Evolutionary conservation across 2,888 invertebrate species (phyloP).

Genomic region (Drosophila greeni): DNA sequence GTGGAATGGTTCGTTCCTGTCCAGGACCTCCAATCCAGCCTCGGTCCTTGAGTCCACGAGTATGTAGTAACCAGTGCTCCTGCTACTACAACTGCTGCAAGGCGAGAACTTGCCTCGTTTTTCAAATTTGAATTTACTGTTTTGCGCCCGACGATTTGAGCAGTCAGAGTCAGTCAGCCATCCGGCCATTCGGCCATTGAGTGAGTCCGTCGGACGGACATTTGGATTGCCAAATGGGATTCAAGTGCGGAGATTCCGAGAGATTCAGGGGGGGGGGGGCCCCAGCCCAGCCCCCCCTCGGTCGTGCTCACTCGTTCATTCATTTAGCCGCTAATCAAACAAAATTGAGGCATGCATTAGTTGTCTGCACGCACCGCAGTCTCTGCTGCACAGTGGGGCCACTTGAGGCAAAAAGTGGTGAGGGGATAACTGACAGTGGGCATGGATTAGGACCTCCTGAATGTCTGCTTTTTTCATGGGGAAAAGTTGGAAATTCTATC

Average conservation of each 20-base stretch:
- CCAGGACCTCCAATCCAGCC: constrained; percentile 12
- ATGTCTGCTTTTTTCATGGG: too few relatives aligned
- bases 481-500: background rate
- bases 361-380: constrained; percentile 38
- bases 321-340: constrained; percentile 59
- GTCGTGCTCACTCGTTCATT: constrained; percentile 47
- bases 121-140: constrained; percentile 54
- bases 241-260: constrained; percentile 9
- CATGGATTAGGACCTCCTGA: background rate
- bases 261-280: too few relatives aligned
- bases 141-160: constrained; percentile 29
- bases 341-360: constrained; percentile 58
- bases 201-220: constrained; percentile 4
- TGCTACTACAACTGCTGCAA: constrained; percentile 2
- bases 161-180: constrained; percentile 42
- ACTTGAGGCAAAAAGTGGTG: background rate
- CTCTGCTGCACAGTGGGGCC: constrained; percentile 20
- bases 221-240: constrained; percentile 17
- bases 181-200: constrained; percentile 25
- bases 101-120: constrained; percentile 45
- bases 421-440: background rate
- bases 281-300: background rate
- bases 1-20: constrained; percentile 19
- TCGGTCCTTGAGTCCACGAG: constrained; percentile 10
- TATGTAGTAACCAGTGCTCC: background rate